These are phyloP conservation scores for Coregonus suidteri DNA, from an alignment of 2,797 vertebrate genomes.

Conservation along the genomic window DNA sequence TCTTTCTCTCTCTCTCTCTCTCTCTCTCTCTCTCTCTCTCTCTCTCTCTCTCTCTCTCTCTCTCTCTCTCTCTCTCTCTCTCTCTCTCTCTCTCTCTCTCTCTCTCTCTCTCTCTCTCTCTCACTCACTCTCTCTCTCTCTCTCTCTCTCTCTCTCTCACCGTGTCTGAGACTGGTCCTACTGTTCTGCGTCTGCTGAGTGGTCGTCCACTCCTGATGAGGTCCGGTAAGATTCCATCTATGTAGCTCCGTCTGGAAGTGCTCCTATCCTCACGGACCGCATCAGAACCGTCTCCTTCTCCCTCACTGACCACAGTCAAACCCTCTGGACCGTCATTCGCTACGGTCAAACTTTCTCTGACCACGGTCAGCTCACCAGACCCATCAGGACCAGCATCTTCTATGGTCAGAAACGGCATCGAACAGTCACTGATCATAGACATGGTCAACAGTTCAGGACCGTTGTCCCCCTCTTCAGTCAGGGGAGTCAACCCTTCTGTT, in stretches of 20 bases:
- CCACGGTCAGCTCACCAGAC: slow-evolving; percentile 20
- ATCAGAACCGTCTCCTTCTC: slow-evolving; percentile 16
- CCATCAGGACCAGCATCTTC: slow-evolving; percentile 10
- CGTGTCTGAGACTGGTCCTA: slow-evolving; percentile 75
- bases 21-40: not conserved
- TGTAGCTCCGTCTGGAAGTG: slow-evolving; percentile 34
- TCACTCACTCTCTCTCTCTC: too few relatives aligned
- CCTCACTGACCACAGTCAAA: slow-evolving; percentile 11
- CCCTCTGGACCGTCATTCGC: slow-evolving; percentile 48
- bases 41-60: slow-evolving; percentile 47
- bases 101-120: not conserved
- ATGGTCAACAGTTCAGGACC: not conserved
- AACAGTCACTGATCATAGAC: not conserved
- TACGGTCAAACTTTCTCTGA: slow-evolving; percentile 25
- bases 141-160: slow-evolving; percentile 47
- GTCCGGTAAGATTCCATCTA: slow-evolving; percentile 69
- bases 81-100: too few relatives aligned
- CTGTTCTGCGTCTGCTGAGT: slow-evolving; percentile 67
- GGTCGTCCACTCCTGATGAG: slow-evolving; percentile 70
- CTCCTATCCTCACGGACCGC: not conserved
- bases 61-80: too few relatives aligned
- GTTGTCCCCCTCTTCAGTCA: not conserved
- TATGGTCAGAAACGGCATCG: slow-evolving; percentile 20
- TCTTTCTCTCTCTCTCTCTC: not conserved
- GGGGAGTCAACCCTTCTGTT: not conserved